phyloP scores from a whole-genome alignment of 1,140 invertebrate species.

The Drosophila repleta region DNA sequence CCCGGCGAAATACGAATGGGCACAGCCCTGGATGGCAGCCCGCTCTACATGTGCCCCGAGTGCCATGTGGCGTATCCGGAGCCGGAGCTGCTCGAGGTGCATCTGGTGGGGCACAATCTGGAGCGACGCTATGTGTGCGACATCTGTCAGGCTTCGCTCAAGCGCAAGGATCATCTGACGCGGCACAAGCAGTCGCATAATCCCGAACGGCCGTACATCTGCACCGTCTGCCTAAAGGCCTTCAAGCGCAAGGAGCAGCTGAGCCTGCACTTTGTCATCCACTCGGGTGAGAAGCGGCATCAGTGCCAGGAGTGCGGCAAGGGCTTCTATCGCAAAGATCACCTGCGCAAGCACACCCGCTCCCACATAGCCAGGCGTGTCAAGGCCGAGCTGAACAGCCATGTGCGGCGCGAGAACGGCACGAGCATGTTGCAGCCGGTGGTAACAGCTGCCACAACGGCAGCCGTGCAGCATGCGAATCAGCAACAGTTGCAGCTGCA shows the following conservation, averaged over 20 bases:
- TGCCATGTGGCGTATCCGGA: conserved; percentile 94
- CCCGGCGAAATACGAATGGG: conserved; percentile 92
- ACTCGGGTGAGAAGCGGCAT: conserved; percentile 93
- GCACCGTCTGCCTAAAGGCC: conserved; percentile 92
- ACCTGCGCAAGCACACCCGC: conserved; percentile 91
- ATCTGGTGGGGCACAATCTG: conserved; percentile 90
- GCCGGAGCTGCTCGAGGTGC: conserved; percentile 91
- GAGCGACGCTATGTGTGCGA: conserved; percentile 93
- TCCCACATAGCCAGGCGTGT: conserved; percentile 92
- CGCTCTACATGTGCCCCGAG: conserved; percentile 93
- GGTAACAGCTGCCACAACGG: conserved; percentile 70
- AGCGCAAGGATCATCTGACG: conserved; percentile 92
- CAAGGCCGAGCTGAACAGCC: conserved; percentile 91
- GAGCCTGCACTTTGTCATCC: conserved; percentile 92
- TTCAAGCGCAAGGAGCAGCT: conserved; percentile 94
- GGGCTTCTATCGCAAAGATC: conserved; percentile 91
- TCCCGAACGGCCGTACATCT: conserved; percentile 91
- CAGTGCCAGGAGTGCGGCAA: conserved; percentile 94
- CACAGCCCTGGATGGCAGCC: conserved; percentile 92
- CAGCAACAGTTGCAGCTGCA: conserved; percentile 72
- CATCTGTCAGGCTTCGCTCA: conserved; percentile 92
- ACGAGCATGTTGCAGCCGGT: conserved; percentile 80
- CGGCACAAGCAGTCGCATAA: conserved; percentile 93
- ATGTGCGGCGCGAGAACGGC: conserved; percentile 76
- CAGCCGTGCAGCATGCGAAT: conserved; percentile 67